phyloP scores from a whole-genome alignment of 2,113 vertebrate genomes.

The Anhinga rufa region DNA sequence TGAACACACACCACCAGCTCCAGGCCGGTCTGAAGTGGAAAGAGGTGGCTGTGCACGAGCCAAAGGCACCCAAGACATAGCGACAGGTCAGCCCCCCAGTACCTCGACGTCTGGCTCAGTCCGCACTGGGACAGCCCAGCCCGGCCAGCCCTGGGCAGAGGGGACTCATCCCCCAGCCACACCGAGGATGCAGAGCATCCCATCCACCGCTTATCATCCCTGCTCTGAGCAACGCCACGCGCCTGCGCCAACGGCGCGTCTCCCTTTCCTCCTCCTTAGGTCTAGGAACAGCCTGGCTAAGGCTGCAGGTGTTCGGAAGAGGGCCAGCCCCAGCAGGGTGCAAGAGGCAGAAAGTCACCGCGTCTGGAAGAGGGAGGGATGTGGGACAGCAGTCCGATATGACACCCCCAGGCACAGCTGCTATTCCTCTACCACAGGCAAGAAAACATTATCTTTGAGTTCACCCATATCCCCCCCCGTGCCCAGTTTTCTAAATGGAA shows the following conservation, averaged over 20 bases:
- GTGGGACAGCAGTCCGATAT: background rate
- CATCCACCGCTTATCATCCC: background rate
- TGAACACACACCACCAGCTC: background rate
- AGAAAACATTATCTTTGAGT: background rate
- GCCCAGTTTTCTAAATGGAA: background rate
- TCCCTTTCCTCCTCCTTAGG: background rate
- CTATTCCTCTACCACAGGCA: background rate
- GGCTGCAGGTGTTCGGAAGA: background rate
- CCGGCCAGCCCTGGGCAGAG: background rate
- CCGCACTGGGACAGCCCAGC: background rate
- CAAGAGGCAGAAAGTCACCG: background rate
- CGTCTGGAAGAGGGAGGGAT: background rate
- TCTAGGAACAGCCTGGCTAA: background rate
- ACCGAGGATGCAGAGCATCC: background rate
- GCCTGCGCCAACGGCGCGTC: background rate
- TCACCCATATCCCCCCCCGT: background rate
- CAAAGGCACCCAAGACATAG: background rate
- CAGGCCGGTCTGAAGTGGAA: background rate
- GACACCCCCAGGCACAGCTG: background rate
- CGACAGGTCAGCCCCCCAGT: background rate
- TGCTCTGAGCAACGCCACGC: accelerated
- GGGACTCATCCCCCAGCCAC: background rate
- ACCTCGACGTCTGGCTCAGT: no score
- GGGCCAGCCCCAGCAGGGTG: background rate
- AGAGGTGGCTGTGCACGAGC: background rate